Evolutionary conservation across 2,113 vertebrate genomes (phyloP).

Genomic region (Psammodynastes pulverulentus): DNA sequence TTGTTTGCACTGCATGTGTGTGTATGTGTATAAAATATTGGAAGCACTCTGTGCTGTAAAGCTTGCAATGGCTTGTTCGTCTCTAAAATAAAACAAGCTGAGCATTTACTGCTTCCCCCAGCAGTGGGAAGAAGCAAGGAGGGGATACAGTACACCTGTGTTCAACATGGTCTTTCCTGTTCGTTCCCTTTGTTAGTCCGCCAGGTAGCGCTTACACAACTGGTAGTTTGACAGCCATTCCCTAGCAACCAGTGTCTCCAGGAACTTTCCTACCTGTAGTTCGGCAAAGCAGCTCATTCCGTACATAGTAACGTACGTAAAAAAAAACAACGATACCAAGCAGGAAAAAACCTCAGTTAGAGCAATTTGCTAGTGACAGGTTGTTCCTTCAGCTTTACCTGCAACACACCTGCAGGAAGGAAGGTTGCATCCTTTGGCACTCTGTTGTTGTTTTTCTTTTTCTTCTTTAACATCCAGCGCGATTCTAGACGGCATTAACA

Average conservation of each 20-base stretch:
- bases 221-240: constrained; percentile 32
- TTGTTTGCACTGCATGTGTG: not conserved
- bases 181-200: not conserved
- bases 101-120: not conserved
- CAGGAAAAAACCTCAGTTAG: not conserved
- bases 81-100: constrained; percentile 16
- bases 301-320: constrained; percentile 13
- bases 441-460: not conserved
- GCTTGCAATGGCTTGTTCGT: not conserved
- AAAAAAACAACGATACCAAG: not conserved
- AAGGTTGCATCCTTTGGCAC: not conserved
- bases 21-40: too few species aligned
- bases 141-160: not conserved
- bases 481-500: not conserved
- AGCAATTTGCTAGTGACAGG: not conserved
- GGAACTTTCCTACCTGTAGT: not conserved
- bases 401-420: not conserved
- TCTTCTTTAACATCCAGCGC: too few species aligned
- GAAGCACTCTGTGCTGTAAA: too few species aligned
- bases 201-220: constrained; percentile 37
- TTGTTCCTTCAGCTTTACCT: not conserved
- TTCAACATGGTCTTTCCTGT: not conserved
- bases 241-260: constrained; percentile 42
- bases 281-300: not conserved
- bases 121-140: not conserved